Percentiles rank a stretch among this genome's conserved stretches.
These are phyloP conservation scores for Chondrosia reniformis DNA, from an alignment of 37 sponge, comb jelly and placozoan genomes.

Conservation along the genomic window DNA sequence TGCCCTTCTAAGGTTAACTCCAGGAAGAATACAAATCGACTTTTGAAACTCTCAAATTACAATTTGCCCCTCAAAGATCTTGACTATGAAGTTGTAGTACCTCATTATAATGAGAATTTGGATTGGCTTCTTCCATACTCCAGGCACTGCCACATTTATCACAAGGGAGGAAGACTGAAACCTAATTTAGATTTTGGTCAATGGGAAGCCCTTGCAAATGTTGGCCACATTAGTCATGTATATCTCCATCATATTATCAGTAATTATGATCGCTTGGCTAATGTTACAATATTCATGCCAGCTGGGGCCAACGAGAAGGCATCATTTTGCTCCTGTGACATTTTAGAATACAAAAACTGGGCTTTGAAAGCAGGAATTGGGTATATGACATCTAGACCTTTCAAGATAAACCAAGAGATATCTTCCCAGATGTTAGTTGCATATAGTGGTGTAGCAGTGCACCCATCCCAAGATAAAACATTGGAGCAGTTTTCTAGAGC, in stretches of 20 bases:
- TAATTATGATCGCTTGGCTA: constrained; percentile 14
- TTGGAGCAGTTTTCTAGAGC: neutral
- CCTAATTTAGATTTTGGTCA: neutral
- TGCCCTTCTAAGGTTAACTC: constrained; percentile 25
- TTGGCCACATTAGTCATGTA: constrained; percentile 22
- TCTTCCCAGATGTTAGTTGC: neutral
- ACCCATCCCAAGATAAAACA: neutral
- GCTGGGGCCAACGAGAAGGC: neutral
- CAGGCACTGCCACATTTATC: constrained; percentile 26
- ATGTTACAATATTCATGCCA: constrained; percentile 19
- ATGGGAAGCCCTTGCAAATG: constrained; percentile 25
- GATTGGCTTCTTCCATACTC: constrained; percentile 18
- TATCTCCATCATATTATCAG: constrained; percentile 22
- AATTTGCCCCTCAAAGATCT: neutral
- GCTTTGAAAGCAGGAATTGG: neutral
- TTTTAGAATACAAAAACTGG: neutral
- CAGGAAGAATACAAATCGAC: constrained; percentile 18
- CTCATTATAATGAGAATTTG: constrained; percentile 23
- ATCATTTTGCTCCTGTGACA: neutral
- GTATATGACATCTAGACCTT: neutral
- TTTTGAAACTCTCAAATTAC: neutral
- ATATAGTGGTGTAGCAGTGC: neutral
- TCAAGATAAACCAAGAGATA: neutral
- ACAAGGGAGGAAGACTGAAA: constrained; percentile 12
- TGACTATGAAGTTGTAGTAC: constrained; percentile 23